Evolutionary conservation across 2,797 vertebrate species (phyloP).

Genomic region (Sternarchorhynchus goeldii): DNA sequence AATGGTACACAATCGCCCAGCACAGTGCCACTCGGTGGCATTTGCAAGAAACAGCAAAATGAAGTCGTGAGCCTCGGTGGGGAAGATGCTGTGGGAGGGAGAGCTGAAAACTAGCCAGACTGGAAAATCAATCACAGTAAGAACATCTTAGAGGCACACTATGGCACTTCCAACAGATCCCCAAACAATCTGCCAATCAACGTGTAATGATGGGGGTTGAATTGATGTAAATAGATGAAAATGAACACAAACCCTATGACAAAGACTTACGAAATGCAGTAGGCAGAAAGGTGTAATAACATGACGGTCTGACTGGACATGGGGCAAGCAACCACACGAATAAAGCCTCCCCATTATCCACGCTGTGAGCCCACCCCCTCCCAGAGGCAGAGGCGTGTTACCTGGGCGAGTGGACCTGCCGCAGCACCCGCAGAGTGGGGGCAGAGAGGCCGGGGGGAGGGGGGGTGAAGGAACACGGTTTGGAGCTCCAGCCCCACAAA

Average conservation of each 20-base stretch:
- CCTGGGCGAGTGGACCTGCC: conserved; percentile 90
- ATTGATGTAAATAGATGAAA: not conserved
- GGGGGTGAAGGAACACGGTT: conserved; percentile 64
- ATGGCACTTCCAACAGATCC: not conserved
- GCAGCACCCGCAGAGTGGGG: conserved; percentile 72
- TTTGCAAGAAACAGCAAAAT: not conserved
- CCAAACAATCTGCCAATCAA: not conserved
- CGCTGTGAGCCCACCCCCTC: no score
- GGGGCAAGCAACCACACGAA: conserved; percentile 65
- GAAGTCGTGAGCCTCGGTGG: not conserved
- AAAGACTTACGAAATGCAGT: not conserved
- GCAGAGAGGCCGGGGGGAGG: conserved; percentile 60
- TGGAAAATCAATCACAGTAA: not conserved
- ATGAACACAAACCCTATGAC: not conserved
- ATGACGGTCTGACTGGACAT: not conserved
- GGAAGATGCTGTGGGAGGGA: not conserved
- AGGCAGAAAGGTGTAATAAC: not conserved
- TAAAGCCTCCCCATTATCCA: conserved; percentile 47
- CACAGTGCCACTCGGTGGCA: not conserved
- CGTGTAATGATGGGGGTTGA: not conserved
- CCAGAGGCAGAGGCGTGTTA: conserved; percentile 76
- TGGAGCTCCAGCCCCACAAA: conserved; percentile 89
- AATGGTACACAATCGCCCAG: not conserved
- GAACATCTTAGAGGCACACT: not conserved
- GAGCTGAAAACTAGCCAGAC: not conserved